Conservation (phyloP, 2,113 vertebrate genomes). For the Pseudonaja textilis region DNA sequence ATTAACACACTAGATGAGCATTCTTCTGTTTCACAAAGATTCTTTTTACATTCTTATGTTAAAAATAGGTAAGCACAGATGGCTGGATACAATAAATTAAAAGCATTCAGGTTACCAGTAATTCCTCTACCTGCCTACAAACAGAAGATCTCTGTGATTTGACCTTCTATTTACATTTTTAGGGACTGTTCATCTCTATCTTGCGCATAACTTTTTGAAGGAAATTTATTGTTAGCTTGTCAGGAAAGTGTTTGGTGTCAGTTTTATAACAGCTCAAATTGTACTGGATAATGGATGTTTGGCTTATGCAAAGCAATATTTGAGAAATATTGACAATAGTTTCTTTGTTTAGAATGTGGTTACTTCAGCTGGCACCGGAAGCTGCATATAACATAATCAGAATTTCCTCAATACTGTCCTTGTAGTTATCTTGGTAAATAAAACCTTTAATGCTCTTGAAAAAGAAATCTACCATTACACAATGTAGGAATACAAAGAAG, state of each 20-base stretch:
- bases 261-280: neutral
- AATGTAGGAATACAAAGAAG: slow-evolving; percentile 9
- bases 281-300: neutral
- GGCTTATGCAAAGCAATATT: neutral
- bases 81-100: neutral
- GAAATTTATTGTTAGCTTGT: neutral
- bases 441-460: slow-evolving; percentile 4
- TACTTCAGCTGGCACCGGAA: neutral
- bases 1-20: neutral
- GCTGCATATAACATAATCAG: neutral
- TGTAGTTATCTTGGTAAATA: slow-evolving; percentile 28
- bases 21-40: neutral
- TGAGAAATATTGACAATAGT: neutral
- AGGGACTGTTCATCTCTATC: neutral
- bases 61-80: neutral
- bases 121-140: neutral
- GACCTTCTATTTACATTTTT: neutral
- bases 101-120: neutral
- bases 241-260: neutral
- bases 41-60: neutral
- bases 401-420: slow-evolving; percentile 14
- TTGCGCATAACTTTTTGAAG: neutral
- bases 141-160: neutral
- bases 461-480: neutral
- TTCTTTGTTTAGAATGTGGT: neutral